Conservation (phyloP, 2,113 vertebrate species). For the Leptobrachium ailaonicum region DNA sequence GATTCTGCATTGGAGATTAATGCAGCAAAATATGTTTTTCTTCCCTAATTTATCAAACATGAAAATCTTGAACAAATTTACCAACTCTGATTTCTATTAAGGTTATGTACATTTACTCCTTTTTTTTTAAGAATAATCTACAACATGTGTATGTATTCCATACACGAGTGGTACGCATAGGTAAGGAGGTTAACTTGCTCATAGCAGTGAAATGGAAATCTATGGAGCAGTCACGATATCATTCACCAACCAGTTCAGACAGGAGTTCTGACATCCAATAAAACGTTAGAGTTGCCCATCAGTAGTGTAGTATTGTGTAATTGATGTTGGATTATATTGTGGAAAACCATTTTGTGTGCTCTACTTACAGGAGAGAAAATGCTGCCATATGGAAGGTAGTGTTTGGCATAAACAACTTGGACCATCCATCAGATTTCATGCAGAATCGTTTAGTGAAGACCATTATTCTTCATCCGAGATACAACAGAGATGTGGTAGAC, state of each 20-base stretch:
- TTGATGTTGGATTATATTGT: neutral
- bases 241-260: too few species aligned
- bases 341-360: neutral
- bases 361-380: conserved; percentile 75
- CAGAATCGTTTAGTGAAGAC: conserved; percentile 81
- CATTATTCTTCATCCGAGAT: conserved; percentile 89
- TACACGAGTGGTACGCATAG: neutral
- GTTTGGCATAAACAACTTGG: conserved; percentile 88
- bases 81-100: neutral
- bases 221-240: too few species aligned
- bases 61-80: neutral
- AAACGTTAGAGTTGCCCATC: too few species aligned
- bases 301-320: neutral
- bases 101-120: neutral
- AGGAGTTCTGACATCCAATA: too few species aligned
- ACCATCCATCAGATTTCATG: conserved; percentile 79
- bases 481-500: conserved; percentile 88
- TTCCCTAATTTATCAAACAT: neutral
- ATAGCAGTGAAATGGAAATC: too few species aligned
- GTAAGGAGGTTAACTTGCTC: too few species aligned
- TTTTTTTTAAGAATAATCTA: neutral
- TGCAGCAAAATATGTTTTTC: neutral
- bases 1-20: neutral
- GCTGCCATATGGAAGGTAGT: conserved; percentile 89
- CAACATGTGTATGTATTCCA: neutral